Conservation (phyloP, 1,140 invertebrate genomes). For the Drosophila athabasca region DNA sequence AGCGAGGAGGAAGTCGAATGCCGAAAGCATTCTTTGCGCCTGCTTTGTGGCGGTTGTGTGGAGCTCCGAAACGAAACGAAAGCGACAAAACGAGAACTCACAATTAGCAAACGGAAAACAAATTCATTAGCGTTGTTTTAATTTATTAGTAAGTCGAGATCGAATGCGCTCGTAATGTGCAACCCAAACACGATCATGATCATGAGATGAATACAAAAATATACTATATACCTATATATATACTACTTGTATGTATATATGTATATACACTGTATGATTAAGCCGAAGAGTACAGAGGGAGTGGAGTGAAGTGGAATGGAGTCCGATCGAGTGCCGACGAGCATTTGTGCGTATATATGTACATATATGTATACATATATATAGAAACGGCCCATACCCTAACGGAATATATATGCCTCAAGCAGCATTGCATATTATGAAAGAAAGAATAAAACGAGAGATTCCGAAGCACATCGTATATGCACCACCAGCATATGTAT, state of each 20-base stretch:
- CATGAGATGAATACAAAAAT: conserved; percentile 26
- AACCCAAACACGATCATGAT: conserved; percentile 61
- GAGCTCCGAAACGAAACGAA: background rate
- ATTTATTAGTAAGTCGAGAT: conserved; percentile 74
- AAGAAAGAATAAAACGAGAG: conserved; percentile 45
- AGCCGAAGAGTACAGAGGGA: conserved; percentile 42
- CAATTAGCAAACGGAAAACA: conserved; percentile 66
- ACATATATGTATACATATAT: background rate
- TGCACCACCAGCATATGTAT: background rate
- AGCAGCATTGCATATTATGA: conserved; percentile 34
- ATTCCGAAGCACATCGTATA: conserved; percentile 32
- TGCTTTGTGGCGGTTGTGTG: conserved; percentile 5
- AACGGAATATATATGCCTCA: no score
- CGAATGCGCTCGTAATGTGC: conserved; percentile 15
- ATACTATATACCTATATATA: conserved; percentile 39
- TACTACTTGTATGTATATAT: conserved; percentile 1
- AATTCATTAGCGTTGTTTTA: conserved; percentile 81
- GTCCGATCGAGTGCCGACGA: background rate
- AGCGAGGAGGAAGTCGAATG: conserved; percentile 12
- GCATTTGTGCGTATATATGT: no score
- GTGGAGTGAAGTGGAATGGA: conserved; percentile 22
- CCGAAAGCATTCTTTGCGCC: conserved; percentile 6
- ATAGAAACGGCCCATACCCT: conserved; percentile 35
- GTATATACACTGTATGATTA: conserved; percentile 30
- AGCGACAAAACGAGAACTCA: conserved; percentile 57